These are phyloP conservation scores for Leucophenga montana DNA, from an alignment of 2,888 invertebrate genomes.

Conservation along the genomic window DNA sequence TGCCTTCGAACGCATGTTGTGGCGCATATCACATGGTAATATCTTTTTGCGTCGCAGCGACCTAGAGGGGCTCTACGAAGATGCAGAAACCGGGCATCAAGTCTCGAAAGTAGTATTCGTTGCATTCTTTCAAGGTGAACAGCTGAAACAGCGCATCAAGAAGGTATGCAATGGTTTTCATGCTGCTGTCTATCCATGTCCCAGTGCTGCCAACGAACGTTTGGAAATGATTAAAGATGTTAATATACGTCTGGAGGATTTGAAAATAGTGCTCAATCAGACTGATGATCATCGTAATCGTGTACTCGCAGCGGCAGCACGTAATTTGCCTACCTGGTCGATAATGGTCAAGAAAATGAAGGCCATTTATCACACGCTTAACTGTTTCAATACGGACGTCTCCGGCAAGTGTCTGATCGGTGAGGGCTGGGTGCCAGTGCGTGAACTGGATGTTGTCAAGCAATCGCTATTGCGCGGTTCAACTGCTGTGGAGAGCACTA, in stretches of 20 bases:
- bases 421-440: conserved; percentile 89
- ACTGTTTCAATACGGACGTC: conserved; percentile 93
- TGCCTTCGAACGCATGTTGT: conserved; percentile 89
- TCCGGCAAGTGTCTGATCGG: conserved; percentile 92
- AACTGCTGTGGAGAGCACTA: conserved; percentile 87
- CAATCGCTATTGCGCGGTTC: conserved; percentile 87
- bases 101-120: conserved; percentile 88
- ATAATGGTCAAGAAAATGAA: conserved; percentile 91
- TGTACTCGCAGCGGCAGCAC: conserved; percentile 85
- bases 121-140: conserved; percentile 88
- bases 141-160: conserved; percentile 87
- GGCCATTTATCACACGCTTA: conserved; percentile 94
- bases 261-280: conserved; percentile 84
- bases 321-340: conserved; percentile 86
- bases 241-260: conserved; percentile 85
- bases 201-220: conserved; percentile 84
- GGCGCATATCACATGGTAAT: conserved; percentile 90
- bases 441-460: conserved; percentile 82
- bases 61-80: conserved; percentile 82
- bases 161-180: conserved; percentile 92
- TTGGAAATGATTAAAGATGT: conserved; percentile 88
- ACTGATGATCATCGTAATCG: conserved; percentile 89
- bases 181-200: conserved; percentile 90
- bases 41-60: conserved; percentile 87
- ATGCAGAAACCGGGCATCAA: conserved; percentile 80